Percentiles rank a stretch among this genome's conserved stretches.
Evolutionary conservation across 2,113 vertebrate genomes (phyloP).

Genomic region (Alces alces): DNA sequence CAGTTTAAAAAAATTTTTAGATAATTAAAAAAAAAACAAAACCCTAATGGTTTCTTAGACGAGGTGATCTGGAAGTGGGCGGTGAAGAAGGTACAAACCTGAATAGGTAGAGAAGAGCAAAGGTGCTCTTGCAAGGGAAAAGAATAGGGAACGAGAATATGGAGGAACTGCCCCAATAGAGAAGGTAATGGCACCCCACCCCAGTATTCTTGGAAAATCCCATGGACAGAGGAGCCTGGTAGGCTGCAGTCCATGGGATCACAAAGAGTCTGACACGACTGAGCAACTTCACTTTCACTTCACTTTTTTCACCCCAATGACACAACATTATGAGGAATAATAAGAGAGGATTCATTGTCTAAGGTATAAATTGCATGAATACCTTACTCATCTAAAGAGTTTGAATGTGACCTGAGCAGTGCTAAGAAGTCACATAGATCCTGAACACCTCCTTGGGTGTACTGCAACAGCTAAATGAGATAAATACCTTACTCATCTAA

Average conservation of each 20-base stretch:
- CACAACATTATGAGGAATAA: rapidly evolving
- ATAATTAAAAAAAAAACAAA: neutral
- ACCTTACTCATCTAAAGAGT: neutral
- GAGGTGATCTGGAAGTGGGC: neutral
- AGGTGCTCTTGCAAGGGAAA: too few species aligned
- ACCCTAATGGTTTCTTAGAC: neutral
- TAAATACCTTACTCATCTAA: neutral
- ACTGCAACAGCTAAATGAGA: neutral
- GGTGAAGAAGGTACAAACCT: neutral
- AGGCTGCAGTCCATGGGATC: too few species aligned
- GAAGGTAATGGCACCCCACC: too few species aligned
- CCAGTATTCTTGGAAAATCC: too few species aligned
- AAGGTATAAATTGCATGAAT: neutral
- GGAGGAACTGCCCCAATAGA: neutral
- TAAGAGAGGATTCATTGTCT: rapidly evolving
- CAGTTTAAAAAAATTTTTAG: rapidly evolving
- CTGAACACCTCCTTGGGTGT: neutral
- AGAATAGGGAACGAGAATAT: neutral
- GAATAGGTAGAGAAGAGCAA: neutral
- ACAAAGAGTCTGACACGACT: too few species aligned
- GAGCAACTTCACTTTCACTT: too few species aligned
- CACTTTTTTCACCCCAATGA: neutral
- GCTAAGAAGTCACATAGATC: neutral
- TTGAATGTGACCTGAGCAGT: neutral
- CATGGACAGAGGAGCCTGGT: too few species aligned